Conservation (phyloP, 2,888 invertebrate species). For the Agonopterix arenella region DNA sequence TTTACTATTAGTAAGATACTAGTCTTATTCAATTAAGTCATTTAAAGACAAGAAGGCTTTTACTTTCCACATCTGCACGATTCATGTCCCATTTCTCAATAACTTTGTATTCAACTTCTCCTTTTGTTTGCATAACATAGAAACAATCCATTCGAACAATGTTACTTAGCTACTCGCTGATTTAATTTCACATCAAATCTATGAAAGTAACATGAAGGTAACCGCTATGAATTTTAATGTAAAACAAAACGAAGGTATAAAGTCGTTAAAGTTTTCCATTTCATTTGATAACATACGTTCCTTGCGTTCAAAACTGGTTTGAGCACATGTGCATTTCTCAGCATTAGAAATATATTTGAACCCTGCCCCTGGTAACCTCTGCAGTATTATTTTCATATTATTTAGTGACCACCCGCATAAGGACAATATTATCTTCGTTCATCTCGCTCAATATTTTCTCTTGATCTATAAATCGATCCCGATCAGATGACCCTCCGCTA, state of each 20-base stretch:
- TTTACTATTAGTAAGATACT: no score
- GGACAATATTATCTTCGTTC: conserved; percentile 30
- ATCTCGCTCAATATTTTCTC: conserved; percentile 62
- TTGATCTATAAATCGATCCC: conserved; percentile 51
- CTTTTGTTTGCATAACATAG: conserved; percentile 27
- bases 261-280: conserved; percentile 8
- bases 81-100: conserved; percentile 13
- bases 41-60: conserved; percentile 21
- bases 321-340: conserved; percentile 3
- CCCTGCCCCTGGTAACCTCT: conserved; percentile 10
- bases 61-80: conserved; percentile 22
- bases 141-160: conserved; percentile 11
- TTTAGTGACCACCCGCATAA: conserved; percentile 32
- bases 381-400: conserved; percentile 22
- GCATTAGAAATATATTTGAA: conserved; percentile 15
- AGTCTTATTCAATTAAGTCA: conserved; percentile 12
- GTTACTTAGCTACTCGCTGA: conserved; percentile 23
- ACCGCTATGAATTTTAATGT: conserved; percentile 18
- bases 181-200: conserved; percentile 31
- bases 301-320: conserved; percentile 4
- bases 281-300: conserved; percentile 9
- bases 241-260: conserved; percentile 16
- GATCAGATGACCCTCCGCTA: conserved; percentile 54
- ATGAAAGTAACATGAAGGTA: conserved; percentile 22
- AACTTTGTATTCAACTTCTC: conserved; percentile 22